phyloP scores from a whole-genome alignment of 2,888 invertebrate genomes.

The Philopedon plagiatum region DNA sequence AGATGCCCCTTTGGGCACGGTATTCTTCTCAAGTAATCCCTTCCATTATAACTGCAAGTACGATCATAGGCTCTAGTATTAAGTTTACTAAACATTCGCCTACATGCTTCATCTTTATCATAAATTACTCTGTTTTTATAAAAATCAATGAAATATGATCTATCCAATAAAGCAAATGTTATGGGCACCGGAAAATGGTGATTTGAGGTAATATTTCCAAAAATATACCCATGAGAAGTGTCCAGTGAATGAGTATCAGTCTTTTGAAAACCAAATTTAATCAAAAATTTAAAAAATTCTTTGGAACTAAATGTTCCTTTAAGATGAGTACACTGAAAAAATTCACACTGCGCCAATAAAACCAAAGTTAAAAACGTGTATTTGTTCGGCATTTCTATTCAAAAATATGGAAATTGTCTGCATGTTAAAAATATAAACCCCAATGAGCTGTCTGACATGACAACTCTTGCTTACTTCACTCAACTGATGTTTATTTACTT shows the following conservation, averaged over 20 bases:
- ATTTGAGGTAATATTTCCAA: constrained; percentile 91
- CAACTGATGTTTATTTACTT: background rate
- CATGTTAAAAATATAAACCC: constrained; percentile 49
- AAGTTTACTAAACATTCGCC: constrained; percentile 88
- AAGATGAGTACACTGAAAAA: constrained; percentile 70
- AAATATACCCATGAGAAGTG: constrained; percentile 94
- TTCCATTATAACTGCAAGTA: constrained; percentile 83
- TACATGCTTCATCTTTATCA: constrained; percentile 83
- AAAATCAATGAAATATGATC: constrained; percentile 89
- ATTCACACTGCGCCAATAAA: constrained; percentile 52
- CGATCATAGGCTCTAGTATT: constrained; percentile 88
- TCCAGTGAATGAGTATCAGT: constrained; percentile 89
- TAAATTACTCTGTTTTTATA: constrained; percentile 82
- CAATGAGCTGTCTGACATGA: constrained; percentile 6
- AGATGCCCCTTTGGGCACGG: constrained; percentile 85
- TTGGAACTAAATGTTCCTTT: constrained; percentile 77
- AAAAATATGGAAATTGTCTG: constrained; percentile 53
- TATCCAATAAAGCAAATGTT: constrained; percentile 92
- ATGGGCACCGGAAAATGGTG: constrained; percentile 77
- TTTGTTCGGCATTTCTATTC: constrained; percentile 58
- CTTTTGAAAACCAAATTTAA: constrained; percentile 97
- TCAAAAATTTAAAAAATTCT: constrained; percentile 91
- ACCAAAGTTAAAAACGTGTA: constrained; percentile 52
- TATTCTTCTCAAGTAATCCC: constrained; percentile 86
- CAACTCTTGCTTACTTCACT: background rate